Evolutionary conservation across 2,797 vertebrate genomes (phyloP), one percentile per base, ranked within the genome.

Genomic region (Hippocampus kuda): DNA sequence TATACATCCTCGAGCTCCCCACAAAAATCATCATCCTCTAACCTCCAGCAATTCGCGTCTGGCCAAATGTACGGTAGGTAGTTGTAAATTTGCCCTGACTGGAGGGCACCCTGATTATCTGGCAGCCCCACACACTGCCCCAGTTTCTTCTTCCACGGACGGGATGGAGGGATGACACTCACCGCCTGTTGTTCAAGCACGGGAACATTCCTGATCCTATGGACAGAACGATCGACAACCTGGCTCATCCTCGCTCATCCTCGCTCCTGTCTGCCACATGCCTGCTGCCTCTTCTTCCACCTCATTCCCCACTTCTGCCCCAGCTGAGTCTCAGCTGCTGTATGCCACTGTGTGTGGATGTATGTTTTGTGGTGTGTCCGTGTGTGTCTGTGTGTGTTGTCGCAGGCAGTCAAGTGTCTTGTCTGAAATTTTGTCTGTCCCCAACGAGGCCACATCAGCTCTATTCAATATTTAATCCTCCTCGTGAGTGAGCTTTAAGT

Each of bases 401-500:
- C 76, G 84, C 86, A 82, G 63, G 68, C 74, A 79, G 77, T 46
- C n/a, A 80, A 83, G 75, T 73, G 78, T 77, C 69, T 76, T 24
- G 42, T 80, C 79, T 82, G 80, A 75, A 72, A 79, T 69, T 59
- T 72, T 15, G n/a, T 66, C 68, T 77, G 66, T 76, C 56, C 71
- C 78, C 73, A 16, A 64, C 13, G 10, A 81, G 80, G 79, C 80
- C 86, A 79, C 77, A 81, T 79, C 79, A 81, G 72, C 81, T 85
- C 84, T 89, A 87, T 88, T 91, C 90, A 92, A 92, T 92, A 91
- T 91, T 93, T 93, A 92, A 94, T 87, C 82, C 87, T 80, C 81
- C 67, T 87, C 84, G 90, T 88, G 83, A 83, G 79, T 70, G 77
- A 30, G 74, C 66, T 76, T 51, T 59, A 18, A 41, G 44, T 75